These are phyloP conservation scores for Lithobius niger DNA, from an alignment of 1,140 invertebrate species.

Conservation along the genomic window DNA sequence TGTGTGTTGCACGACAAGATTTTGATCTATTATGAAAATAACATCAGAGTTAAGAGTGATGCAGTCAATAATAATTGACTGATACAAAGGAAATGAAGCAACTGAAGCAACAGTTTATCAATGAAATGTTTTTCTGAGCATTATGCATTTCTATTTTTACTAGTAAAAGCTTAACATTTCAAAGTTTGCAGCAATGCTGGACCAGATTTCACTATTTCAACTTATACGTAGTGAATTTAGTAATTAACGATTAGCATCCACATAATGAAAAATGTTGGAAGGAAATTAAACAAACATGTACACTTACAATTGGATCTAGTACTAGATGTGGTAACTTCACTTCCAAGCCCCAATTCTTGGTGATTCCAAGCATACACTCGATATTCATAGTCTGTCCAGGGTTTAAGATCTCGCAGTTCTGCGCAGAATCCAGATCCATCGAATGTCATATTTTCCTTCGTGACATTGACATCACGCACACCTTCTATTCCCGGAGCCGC, in stretches of 20 bases:
- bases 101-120: no score
- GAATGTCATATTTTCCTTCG: constrained; percentile 13
- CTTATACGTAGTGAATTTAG: no score
- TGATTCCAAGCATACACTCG: constrained; percentile 17
- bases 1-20: no score
- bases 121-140: no score
- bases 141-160: no score
- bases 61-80: no score
- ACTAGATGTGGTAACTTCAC: constrained; percentile 12
- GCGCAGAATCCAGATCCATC: constrained; percentile 10
- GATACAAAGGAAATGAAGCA: no score
- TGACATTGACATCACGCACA: neutral
- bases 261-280: neutral
- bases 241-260: neutral
- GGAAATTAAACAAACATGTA: neutral
- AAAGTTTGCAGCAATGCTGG: no score
- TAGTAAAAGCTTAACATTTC: no score
- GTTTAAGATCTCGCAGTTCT: constrained; percentile 7
- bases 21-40: no score
- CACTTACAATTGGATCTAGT: constrained; percentile 21
- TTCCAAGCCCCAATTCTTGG: constrained; percentile 16
- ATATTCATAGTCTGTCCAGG: constrained; percentile 18
- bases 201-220: no score
- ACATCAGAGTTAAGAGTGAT: no score
- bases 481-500: neutral